Conservation (phyloP, 30 jellyfish, hydroid and myxozoan species). For the Aurelia sp. region DNA sequence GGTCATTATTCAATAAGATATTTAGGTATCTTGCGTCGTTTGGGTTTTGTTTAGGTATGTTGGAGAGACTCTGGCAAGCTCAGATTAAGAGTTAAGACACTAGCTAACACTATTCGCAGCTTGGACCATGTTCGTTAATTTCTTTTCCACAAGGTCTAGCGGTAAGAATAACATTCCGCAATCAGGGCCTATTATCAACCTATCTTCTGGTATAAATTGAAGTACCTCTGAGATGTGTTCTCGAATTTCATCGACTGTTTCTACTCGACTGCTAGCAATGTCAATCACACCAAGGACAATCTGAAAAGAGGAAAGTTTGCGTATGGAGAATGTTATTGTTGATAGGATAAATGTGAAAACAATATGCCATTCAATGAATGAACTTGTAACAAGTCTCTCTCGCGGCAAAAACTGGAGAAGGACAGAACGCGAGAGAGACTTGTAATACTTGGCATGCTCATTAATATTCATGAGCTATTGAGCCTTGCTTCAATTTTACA, state of each 20-base stretch:
- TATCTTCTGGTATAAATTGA: slow-evolving; percentile 65
- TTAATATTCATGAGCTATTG: no score
- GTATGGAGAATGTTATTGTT: not conserved
- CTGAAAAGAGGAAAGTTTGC: not conserved
- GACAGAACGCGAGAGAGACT: no score
- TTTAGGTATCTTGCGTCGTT: no score
- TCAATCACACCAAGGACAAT: slow-evolving; percentile 86
- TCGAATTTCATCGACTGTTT: slow-evolving; percentile 75
- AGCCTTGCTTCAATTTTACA: no score
- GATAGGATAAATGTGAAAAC: not conserved
- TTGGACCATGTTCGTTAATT: slow-evolving; percentile 72
- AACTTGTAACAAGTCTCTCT: no score
- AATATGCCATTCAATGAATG: not conserved
- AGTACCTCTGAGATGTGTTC: slow-evolving; percentile 74
- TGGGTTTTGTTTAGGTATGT: no score
- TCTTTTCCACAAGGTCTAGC: slow-evolving; percentile 52
- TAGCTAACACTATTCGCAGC: slow-evolving; percentile 58
- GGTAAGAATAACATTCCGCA: slow-evolving; percentile 83
- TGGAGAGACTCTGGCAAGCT: no score
- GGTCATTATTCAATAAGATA: no score
- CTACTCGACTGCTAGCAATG: slow-evolving; percentile 81
- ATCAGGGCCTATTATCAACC: slow-evolving; percentile 79
- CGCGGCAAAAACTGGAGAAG: no score
- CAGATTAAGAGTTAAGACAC: not conserved
- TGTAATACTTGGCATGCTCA: no score